Base-by-base conservation (phyloP, 2,888 invertebrate genomes). In the Tenodera sinensis region DNA sequence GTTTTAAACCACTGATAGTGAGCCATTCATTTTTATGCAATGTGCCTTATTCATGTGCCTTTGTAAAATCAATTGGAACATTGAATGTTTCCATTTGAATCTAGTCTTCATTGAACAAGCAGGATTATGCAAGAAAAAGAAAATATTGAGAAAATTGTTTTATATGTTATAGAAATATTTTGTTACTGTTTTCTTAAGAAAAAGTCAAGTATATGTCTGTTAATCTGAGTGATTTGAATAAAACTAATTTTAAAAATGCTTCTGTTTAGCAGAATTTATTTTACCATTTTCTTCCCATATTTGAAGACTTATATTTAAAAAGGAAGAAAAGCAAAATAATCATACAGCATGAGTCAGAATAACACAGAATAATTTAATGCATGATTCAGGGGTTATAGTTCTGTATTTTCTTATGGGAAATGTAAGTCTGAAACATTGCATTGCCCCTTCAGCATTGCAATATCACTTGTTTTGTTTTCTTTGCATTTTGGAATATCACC, bases 61-160 rank as follows among this genome's bases (percentile, higher is more conserved):
- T 71, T 20, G 4, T 6, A 20, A 71, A 25, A 71, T 71, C 4
- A 71, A 6, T 20, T 71, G 54, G 54, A 20, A 20, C 25, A 25
- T 15, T 71, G 54, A 20, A 71, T 71, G 54, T 20, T 71, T 71
- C 54, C 20, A 4, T 71, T 71, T 71, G 54, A 6, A 71, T 20
- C 54, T 71, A 71, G 54, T 71, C 54, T 71, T 71, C 6, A 71
- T 25, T 71, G 54, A 71, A 25, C 15, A 71, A 71, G 54, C 20
- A 20, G 54, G 4, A 71, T 15, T 71, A 25, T 20, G 2, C 3
- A 71, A 6, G 4, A 25, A 20, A 20, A 54, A 54, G 6, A 0
- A 71, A 2, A 25, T 91, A 88, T 91, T 92, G 15, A 91, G 91
- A 87, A 92, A 92, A 28, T 1, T 15, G 28, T 71, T 28, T 34